Evolutionary conservation across 35 echinoderm and acorn worm genomes (phyloP), one percentile per base, ranked within the genome.

Genomic region (Ptychodera flava): DNA sequence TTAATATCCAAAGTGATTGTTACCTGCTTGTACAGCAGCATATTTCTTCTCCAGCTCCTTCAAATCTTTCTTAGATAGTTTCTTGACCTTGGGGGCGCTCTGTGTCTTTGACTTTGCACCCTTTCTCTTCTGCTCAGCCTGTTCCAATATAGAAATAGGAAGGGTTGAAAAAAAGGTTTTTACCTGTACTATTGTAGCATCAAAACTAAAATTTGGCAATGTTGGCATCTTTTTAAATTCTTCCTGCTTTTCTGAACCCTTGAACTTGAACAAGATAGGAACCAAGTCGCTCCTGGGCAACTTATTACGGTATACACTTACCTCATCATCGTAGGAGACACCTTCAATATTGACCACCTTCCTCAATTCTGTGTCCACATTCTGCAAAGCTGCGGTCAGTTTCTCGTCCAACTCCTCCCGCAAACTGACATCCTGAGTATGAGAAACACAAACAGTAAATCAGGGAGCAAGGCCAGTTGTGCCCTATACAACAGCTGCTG

Each of bases 271-370:
- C n/a, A n/a, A n/a, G n/a, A n/a, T n/a, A n/a, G n/a, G n/a, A n/a
- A n/a, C n/a, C n/a, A n/a, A n/a, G n/a, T n/a, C n/a, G n/a, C n/a
- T n/a, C n/a, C n/a, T n/a, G n/a, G n/a, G n/a, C n/a, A n/a, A n/a
- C n/a, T n/a, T n/a, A n/a, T n/a, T n/a, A n/a, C n/a, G n/a, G n/a
- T n/a, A n/a, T n/a, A n/a, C n/a, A n/a, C 45, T 12, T 64, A 64
- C 45, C 45, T 64, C 45, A 64, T 64, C 45, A 64, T 64, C 45
- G 22, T 64, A 64, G 0, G 89, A 32, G 1, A 93, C 91, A 33
- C 94, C 94, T 83, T 97, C 94, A 80, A 97, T 93, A 22, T 80
- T 85, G 29, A 87, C 83, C 0, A 97, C 91, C 37, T 91, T 90
- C 1, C 94, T 85, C 32, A 97, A 86, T 78, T 97, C 94, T n/a